These are phyloP conservation scores for Odontocerum albicorne DNA, from an alignment of 2,888 invertebrate genomes.

Conservation along the genomic window DNA sequence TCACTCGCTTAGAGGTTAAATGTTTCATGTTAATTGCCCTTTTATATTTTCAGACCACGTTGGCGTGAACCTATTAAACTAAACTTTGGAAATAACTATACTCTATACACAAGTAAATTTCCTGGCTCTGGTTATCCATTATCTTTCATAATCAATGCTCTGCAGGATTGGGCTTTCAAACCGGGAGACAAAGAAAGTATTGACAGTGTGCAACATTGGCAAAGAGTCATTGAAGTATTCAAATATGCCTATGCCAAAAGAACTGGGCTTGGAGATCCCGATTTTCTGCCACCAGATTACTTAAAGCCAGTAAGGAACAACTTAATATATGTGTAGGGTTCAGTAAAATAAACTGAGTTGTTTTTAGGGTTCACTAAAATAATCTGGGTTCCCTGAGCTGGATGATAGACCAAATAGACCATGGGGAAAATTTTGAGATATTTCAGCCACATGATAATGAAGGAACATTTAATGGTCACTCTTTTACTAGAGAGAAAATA, in stretches of 20 bases:
- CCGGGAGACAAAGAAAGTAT: slow-evolving; percentile 39
- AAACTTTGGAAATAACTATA: slow-evolving; percentile 61
- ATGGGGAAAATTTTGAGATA: no score
- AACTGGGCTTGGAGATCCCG: slow-evolving; percentile 79
- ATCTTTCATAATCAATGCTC: slow-evolving; percentile 78
- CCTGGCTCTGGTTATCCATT: slow-evolving; percentile 87
- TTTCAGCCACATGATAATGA: no score
- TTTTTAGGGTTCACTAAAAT: no score
- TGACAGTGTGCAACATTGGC: slow-evolving; percentile 58
- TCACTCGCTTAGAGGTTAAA: no score
- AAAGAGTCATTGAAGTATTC: slow-evolving; percentile 83
- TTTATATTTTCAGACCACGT: slow-evolving; percentile 57
- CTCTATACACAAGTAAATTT: slow-evolving; percentile 74
- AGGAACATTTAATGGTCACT: no score
- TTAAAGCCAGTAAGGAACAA: slow-evolving; percentile 29
- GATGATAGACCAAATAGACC: no score
- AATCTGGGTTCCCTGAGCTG: no score
- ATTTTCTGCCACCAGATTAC: slow-evolving; percentile 45
- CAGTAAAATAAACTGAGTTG: no score
- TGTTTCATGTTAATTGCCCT: no score
- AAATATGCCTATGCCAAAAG: slow-evolving; percentile 90
- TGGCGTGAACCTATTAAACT: slow-evolving; percentile 68
- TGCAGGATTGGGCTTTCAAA: slow-evolving; percentile 60
- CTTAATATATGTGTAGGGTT: no score
- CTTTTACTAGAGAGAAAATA: no score